Evolutionary conservation across 1,140 invertebrate genomes (phyloP).

Genomic region (Polypedilum pembai): DNA sequence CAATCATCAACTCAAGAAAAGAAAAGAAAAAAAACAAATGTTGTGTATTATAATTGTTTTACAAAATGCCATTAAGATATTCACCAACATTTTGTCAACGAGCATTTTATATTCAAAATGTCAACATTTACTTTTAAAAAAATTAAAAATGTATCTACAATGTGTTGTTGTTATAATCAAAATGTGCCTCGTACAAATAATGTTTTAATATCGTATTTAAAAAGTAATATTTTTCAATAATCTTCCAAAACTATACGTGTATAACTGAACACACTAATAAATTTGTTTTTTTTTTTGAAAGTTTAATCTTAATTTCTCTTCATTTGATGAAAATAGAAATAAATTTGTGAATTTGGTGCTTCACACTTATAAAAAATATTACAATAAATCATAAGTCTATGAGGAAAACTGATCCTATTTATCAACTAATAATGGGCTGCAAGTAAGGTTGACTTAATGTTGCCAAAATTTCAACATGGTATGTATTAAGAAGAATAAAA

Average conservation of each 20-base stretch:
- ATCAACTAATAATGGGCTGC: not conserved
- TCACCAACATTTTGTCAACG: not conserved
- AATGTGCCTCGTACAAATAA: constrained; percentile 17
- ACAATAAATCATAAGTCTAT: not conserved
- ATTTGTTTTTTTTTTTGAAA: not conserved
- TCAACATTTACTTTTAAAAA: not conserved
- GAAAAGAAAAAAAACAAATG: constrained; percentile 65
- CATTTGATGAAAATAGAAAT: not conserved
- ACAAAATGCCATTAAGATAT: not conserved
- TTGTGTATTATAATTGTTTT: constrained; percentile 57
- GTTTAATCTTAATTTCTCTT: not conserved
- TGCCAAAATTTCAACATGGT: constrained; percentile 8
- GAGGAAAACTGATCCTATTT: not conserved
- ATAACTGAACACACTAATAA: not conserved
- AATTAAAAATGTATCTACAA: not conserved
- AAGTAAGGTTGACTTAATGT: not conserved
- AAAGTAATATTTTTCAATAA: constrained; percentile 3
- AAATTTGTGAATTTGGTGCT: not conserved
- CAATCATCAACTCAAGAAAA: constrained; percentile 52
- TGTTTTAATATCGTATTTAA: not conserved
- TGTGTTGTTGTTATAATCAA: constrained; percentile 18
- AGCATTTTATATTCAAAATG: constrained; percentile 22
- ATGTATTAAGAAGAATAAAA: too few relatives aligned
- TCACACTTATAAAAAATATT: not conserved
- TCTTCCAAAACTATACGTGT: not conserved